Base-by-base conservation (phyloP, 1,140 invertebrate species). In the Galleria mellonella region DNA sequence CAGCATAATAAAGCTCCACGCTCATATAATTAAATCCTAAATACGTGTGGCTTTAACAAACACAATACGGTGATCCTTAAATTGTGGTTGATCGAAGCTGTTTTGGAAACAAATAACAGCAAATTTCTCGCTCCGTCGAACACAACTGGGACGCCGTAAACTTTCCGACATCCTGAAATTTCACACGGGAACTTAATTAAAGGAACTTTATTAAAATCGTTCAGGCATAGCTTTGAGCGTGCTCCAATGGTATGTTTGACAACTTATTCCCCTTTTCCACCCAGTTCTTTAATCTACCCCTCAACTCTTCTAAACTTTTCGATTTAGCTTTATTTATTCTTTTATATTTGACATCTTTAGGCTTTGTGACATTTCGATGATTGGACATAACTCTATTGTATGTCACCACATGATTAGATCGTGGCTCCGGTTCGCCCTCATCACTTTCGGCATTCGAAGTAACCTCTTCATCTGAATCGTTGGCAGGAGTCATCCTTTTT, bases 311-410 rank as follows among this genome's bases (percentile, higher is more conserved):
- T 36, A 96, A 83, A 63, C 94, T 95, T 84, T 95, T 95, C 14
- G 94, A 95, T 76, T 96, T 96, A 2, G 94, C 94, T 72, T 96
- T 95, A 69, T 95, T 96, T 76, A 96, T 96, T 55, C 94, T 89
- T 72, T 95, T 95, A 85, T 95, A 96, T 78, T 96, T 96, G 4
- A 96, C 94, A 67, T 96, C 94, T 83, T 96, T 96, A 43, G 94
- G 94, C 79, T 96, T 96, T 1, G 94, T 95, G 32, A 96, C 94
- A 33, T 93, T 94, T 50, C 94, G 88, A 79, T 96, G 94, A 76
- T 96, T 96, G 14, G 92, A 94, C 94, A 96, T 96, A 35, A 96
- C 94, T 53, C 94, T 87, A 78, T 95, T 96, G 76, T 94, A 96
- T 5, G 91, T 92, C 6, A 92, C 93, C 9, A 94, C 92, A 64